phyloP scores from a whole-genome alignment of 2,888 invertebrate species.

The Nycteola revayana region DNA sequence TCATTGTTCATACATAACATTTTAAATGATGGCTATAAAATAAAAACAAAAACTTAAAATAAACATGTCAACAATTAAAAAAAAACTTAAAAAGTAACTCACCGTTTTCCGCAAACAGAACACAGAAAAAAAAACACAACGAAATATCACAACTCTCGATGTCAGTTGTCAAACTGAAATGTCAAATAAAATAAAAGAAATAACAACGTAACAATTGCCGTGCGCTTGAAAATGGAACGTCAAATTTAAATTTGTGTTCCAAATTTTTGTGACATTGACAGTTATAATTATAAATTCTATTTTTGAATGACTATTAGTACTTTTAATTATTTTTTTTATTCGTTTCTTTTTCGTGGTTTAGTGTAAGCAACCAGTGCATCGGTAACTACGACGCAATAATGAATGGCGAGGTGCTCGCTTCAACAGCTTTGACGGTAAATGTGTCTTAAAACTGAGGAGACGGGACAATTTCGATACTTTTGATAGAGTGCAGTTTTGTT shows the following conservation, averaged over 20 bases:
- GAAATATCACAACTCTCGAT: slow-evolving; percentile 38
- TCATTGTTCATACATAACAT: too few species aligned
- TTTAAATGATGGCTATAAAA: too few species aligned
- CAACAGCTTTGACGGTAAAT: slow-evolving; percentile 74
- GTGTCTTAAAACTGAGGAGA: slow-evolving; percentile 66
- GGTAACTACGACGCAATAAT: slow-evolving; percentile 67
- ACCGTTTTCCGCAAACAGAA: slow-evolving; percentile 27
- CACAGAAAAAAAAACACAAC: slow-evolving; percentile 28
- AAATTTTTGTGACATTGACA: neutral
- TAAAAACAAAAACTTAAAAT: slow-evolving; percentile 24
- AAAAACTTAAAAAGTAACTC: slow-evolving; percentile 25
- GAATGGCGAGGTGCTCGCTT: slow-evolving; percentile 74
- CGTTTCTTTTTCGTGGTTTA: slow-evolving; percentile 5
- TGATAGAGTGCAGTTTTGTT: slow-evolving; percentile 8
- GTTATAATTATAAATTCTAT: neutral
- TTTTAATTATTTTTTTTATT: neutral
- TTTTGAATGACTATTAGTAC: neutral
- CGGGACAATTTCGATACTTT: slow-evolving; percentile 62
- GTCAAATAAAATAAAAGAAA: slow-evolving; percentile 24
- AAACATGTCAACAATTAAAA: slow-evolving; percentile 30
- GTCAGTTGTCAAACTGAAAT: slow-evolving; percentile 21
- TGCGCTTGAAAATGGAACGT: too few species aligned
- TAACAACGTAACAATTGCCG: too few species aligned
- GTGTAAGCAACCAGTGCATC: slow-evolving; percentile 65
- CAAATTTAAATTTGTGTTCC: too few species aligned